Conservation (phyloP, 2,113 vertebrate species). For the Chaetodon trifascialis region DNA sequence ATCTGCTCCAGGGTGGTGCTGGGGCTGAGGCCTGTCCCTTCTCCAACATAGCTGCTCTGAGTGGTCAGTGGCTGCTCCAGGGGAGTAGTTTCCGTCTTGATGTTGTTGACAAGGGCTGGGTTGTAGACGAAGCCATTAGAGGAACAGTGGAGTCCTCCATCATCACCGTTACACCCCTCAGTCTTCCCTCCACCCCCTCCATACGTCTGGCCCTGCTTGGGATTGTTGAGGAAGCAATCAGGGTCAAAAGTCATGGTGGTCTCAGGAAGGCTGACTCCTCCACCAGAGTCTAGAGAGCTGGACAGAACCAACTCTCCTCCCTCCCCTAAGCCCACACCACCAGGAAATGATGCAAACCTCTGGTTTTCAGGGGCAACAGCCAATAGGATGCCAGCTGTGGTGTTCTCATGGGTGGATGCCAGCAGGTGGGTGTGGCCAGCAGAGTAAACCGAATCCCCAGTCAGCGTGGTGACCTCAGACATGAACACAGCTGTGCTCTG, state of each 20-base stretch:
- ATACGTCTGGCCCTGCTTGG: slow-evolving; percentile 98
- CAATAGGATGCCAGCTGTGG: slow-evolving; percentile 91
- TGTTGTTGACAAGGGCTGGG: slow-evolving; percentile 91
- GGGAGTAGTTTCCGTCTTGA: slow-evolving; percentile 93
- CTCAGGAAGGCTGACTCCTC: slow-evolving; percentile 92
- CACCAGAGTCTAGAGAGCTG: slow-evolving; percentile 91
- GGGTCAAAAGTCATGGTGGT: slow-evolving; percentile 98
- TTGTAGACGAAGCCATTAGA: slow-evolving; percentile 90
- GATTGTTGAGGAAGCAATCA: slow-evolving; percentile 99
- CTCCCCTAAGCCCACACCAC: slow-evolving; percentile 85
- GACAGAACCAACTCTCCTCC: slow-evolving; percentile 93
- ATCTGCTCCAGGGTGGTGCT: slow-evolving; percentile 99
- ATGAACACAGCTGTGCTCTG: slow-evolving; percentile 96
- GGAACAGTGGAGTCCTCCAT: slow-evolving; percentile 71
- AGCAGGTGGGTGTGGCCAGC: slow-evolving; percentile 94
- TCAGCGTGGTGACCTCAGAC: slow-evolving; percentile 92
- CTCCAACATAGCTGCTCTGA: slow-evolving; percentile 86
- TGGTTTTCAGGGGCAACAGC: slow-evolving; percentile 95
- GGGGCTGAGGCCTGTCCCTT: slow-evolving; percentile 91
- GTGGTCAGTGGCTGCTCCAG: slow-evolving; percentile 93
- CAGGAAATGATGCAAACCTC: slow-evolving; percentile 95
- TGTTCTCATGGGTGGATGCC: slow-evolving; percentile 85
- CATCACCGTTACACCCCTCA: slow-evolving; percentile 76
- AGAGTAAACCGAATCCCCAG: slow-evolving; percentile 94
- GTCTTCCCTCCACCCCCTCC: slow-evolving; percentile 89